Conservation (phyloP, 2,888 invertebrate genomes). For the Lasioglossum leucozonium region DNA sequence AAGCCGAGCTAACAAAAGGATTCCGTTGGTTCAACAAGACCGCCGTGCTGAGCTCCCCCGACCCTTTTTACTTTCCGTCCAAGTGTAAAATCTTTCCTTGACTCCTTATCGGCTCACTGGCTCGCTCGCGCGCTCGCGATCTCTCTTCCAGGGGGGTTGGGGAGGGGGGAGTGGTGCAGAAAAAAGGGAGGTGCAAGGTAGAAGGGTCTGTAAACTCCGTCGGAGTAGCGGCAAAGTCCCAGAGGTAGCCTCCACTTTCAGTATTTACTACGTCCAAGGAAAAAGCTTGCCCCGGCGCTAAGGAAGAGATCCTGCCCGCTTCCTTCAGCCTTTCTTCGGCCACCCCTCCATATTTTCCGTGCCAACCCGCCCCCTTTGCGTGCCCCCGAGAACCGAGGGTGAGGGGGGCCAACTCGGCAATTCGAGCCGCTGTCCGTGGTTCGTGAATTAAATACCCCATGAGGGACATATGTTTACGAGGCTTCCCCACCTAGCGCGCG, state of each 20-base stretch:
- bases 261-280: conserved; percentile 71
- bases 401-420: conserved; percentile 55
- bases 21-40: conserved; percentile 70
- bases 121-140: not conserved
- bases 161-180: conserved; percentile 4
- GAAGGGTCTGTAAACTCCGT: conserved; percentile 70
- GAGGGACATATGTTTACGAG: conserved; percentile 66
- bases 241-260: conserved; percentile 69
- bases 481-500: conserved; percentile 20
- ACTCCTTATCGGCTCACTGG: conserved; percentile 66
- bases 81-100: conserved; percentile 73
- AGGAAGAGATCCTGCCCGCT: conserved; percentile 63
- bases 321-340: conserved; percentile 39
- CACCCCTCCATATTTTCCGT: conserved; percentile 51
- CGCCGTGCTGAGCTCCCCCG: conserved; percentile 25
- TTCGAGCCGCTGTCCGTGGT: conserved; percentile 58
- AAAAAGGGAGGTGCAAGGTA: conserved; percentile 41
- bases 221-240: conserved; percentile 68
- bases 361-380: conserved; percentile 1
- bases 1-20: conserved; percentile 68
- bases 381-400: not conserved
- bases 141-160: not conserved
- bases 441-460: conserved; percentile 70
- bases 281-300: conserved; percentile 59
- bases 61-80: conserved; percentile 63